Base-by-base conservation (phyloP, 2,113 vertebrate species). In the Macquaria ambigua region DNA sequence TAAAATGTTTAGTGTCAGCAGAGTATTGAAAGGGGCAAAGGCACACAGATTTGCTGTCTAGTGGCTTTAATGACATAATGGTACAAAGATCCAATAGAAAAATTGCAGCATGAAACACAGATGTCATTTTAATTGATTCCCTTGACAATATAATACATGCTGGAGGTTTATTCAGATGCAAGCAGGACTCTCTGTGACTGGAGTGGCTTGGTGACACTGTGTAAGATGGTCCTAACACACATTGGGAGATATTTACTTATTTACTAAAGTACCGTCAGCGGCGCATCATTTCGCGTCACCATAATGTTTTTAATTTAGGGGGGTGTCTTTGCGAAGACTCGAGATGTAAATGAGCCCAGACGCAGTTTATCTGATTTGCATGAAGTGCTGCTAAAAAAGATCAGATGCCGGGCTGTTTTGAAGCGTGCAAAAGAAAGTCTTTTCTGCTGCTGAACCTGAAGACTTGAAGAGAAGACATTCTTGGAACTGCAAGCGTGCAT, bases 51-150 rank as follows among this genome's bases (percentile, higher is more conserved):
- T 88, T 68, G 79, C 79, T 80, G 79, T 82, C 66, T 71, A 69
- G 73, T 82, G 58, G 53, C 15, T 91, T 90, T 81, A 88, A 88
- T 89, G 62, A 84, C 86, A 82, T 81, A 62, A 79, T 84, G 59
- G 68, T 81, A 25, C 79, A 84, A 71, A 84, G 81, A 90, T 68
- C 34, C 25, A 39, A 82, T 76, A 61, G 34, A 87, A 82, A 89
- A 76, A 89, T 53, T 67, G 31, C 58, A 78, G 77, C 39, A 78
- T 79, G 64, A 82, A 70, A 78, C 69, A 77, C 50, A 74, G 53
- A 82, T 89, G 63, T 72, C 43, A 76, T 87, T 90, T 86, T 90
- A 89, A 91, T 89, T 88, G 80, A 90, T 88, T 89, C 77, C 61
- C 76, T 62, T 84, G 78, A 84, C 80, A 87, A 73, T 73, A 41